Percentiles rank a stretch among this genome's conserved stretches.
These are phyloP conservation scores for Epistrophe grossulariae DNA, from an alignment of 2,888 invertebrate species.

Conservation along the genomic window DNA sequence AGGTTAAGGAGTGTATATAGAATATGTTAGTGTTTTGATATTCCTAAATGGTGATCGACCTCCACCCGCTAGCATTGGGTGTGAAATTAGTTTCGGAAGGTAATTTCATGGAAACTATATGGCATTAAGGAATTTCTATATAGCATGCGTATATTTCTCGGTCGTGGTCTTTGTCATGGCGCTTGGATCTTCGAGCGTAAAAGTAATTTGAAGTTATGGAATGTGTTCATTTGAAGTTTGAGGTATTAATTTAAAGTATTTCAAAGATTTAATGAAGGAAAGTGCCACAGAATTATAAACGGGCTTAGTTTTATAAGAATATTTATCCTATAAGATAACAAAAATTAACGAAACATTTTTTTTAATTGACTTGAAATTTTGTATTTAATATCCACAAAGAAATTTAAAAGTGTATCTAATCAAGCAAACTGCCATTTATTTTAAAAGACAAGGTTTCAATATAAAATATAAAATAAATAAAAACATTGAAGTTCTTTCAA, in stretches of 20 bases:
- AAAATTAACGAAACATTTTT: no score
- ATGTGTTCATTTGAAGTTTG: constrained; percentile 55
- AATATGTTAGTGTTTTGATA: constrained; percentile 39
- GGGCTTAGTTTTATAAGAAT: no score
- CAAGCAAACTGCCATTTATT: no score
- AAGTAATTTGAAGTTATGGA: constrained; percentile 29
- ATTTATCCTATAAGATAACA: no score
- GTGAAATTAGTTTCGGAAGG: constrained; percentile 73
- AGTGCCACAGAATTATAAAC: constrained; percentile 35
- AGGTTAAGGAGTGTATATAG: constrained; percentile 53
- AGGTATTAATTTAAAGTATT: constrained; percentile 56
- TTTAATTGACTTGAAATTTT: no score
- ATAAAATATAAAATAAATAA: not conserved
- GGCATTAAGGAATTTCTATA: constrained; percentile 44
- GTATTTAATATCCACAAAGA: no score
- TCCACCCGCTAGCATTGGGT: constrained; percentile 73
- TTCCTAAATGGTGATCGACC: constrained; percentile 68
- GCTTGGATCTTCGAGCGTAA: constrained; percentile 39
- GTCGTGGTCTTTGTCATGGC: constrained; percentile 61
- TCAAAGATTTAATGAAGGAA: constrained; percentile 43
- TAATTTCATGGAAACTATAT: constrained; percentile 64
- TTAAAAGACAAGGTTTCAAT: no score
- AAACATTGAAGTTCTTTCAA: constrained; percentile 48
- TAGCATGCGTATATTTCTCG: constrained; percentile 10
- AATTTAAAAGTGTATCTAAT: no score